These are phyloP conservation scores for Sthenelais limicola DNA, from an alignment of 2,888 invertebrate genomes.

Conservation along the genomic window DNA sequence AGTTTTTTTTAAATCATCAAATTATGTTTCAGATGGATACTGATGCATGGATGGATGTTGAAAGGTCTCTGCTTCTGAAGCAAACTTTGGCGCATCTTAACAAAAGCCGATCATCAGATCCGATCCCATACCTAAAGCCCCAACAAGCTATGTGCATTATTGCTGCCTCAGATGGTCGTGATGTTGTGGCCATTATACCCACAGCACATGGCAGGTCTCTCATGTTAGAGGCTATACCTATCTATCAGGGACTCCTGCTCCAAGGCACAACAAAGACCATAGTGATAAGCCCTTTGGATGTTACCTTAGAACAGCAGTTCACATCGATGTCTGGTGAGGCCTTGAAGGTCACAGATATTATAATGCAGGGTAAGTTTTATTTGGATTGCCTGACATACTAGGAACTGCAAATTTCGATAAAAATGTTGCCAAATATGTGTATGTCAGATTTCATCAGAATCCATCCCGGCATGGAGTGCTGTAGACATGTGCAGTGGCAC, in stretches of 20 bases:
- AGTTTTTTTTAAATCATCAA: no score
- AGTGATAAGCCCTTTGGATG: constrained; percentile 18
- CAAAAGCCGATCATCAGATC: not conserved
- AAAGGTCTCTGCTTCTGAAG: not conserved
- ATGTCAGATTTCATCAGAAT: no score
- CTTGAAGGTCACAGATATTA: no score
- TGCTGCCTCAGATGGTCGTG: not conserved
- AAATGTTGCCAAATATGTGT: no score
- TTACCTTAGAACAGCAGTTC: constrained; percentile 12
- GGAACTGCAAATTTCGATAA: no score
- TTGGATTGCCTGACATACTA: no score
- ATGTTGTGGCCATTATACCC: constrained; percentile 16
- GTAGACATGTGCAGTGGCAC: no score
- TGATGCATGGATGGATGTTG: no score
- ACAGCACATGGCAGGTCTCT: constrained; percentile 36
- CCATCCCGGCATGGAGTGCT: no score
- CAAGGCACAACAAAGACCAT: not conserved
- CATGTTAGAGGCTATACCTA: constrained; percentile 18
- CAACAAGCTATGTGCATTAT: not conserved
- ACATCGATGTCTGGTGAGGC: not conserved
- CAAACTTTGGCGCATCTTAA: not conserved
- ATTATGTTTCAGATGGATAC: no score
- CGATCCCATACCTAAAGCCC: constrained; percentile 7
- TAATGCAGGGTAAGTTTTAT: no score
- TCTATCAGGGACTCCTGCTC: not conserved